phyloP scores from a whole-genome alignment of 2,113 vertebrate species.

The Tenebrosternarchus preto region DNA sequence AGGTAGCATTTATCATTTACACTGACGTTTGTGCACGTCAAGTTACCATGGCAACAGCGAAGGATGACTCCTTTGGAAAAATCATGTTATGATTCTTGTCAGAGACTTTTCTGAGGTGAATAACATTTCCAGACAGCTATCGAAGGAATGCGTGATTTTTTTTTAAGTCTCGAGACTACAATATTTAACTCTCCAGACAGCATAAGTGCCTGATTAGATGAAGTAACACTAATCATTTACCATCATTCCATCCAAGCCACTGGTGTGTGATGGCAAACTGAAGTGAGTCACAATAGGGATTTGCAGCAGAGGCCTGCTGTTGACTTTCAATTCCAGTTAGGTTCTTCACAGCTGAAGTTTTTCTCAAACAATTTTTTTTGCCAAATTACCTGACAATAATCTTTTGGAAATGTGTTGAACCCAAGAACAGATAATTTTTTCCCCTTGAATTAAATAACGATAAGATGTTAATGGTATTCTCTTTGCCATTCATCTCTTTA shows the following conservation, averaged over 20 bases:
- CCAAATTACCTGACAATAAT: neutral
- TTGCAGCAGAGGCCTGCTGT: constrained; percentile 40
- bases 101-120: neutral
- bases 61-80: constrained; percentile 51
- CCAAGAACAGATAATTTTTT: neutral
- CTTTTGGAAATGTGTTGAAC: neutral
- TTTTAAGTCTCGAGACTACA: neutral
- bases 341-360: neutral
- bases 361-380: neutral
- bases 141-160: neutral
- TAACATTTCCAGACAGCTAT: neutral
- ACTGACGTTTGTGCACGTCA: constrained; percentile 62
- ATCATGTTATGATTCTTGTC: constrained; percentile 54
- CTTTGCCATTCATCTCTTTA: neutral
- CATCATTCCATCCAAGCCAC: neutral
- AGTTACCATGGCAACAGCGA: constrained; percentile 70
- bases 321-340: neutral
- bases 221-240: constrained; percentile 1
- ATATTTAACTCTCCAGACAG: neutral
- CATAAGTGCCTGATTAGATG: neutral
- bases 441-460: neutral
- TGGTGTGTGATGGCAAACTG: neutral
- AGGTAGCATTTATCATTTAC: constrained; percentile 66
- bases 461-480: neutral
- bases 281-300: constrained; percentile 23